phyloP scores from a whole-genome alignment of 2,888 invertebrate species.

The Scaptomyza flava region DNA sequence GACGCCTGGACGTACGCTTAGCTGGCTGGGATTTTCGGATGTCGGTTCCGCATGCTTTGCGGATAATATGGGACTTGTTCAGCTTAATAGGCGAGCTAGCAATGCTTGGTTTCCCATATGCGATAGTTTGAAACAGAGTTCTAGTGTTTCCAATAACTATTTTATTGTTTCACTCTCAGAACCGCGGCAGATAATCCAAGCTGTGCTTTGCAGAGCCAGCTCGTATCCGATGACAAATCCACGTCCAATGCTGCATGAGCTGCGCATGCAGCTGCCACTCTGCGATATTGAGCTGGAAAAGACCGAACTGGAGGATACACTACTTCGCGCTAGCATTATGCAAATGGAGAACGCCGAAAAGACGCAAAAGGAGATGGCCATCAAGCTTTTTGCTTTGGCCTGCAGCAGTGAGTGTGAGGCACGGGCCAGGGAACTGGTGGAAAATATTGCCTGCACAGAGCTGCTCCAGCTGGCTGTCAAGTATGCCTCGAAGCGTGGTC shows the following conservation, averaged over 20 bases:
- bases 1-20: constrained; percentile 87
- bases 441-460: constrained; percentile 91
- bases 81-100: constrained; percentile 89
- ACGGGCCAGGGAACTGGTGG: constrained; percentile 94
- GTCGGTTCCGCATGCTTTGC: constrained; percentile 91
- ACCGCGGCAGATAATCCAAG: constrained; percentile 90
- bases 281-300: constrained; percentile 93
- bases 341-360: constrained; percentile 88
- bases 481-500: constrained; percentile 92
- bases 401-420: constrained; percentile 93
- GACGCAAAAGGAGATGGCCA: constrained; percentile 90
- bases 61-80: constrained; percentile 91
- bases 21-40: constrained; percentile 93
- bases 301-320: constrained; percentile 90
- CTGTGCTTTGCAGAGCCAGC: constrained; percentile 94
- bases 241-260: constrained; percentile 91
- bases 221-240: constrained; percentile 94
- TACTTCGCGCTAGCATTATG: constrained; percentile 88
- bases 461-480: constrained; percentile 93
- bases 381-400: constrained; percentile 96
- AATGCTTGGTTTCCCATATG: constrained; percentile 93
- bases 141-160: constrained; percentile 90
- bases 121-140: constrained; percentile 89
- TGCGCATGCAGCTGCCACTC: constrained; percentile 90
- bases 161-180: constrained; percentile 93